phyloP scores from a whole-genome alignment of 2,113 vertebrate species.

The Potamarius usumacintae region DNA sequence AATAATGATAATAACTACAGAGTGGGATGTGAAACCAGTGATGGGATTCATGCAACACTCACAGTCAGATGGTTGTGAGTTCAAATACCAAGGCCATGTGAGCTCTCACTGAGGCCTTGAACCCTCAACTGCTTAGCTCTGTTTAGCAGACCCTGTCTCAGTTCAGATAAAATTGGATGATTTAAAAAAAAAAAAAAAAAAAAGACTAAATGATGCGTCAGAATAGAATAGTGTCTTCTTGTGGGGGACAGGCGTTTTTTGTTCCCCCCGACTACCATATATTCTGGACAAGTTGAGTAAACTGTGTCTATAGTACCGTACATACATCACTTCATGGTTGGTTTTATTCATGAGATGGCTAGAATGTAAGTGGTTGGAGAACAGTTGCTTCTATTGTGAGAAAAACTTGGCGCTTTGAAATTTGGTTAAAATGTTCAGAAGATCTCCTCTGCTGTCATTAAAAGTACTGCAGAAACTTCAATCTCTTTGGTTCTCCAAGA shows the following conservation, averaged over 20 bases:
- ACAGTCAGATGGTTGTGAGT: not conserved
- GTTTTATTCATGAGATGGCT: not conserved
- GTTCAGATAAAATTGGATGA: not conserved
- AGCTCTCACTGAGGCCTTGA: not conserved
- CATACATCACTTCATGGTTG: not conserved
- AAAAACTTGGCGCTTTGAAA: not conserved
- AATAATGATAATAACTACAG: not conserved
- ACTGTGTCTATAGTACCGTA: not conserved
- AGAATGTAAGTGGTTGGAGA: not conserved
- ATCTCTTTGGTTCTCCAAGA: no score
- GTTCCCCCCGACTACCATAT: not conserved
- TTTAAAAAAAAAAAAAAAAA: not conserved
- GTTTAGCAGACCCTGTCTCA: not conserved
- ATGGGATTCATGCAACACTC: conserved; percentile 9
- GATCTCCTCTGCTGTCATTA: not conserved
- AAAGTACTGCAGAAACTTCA: not conserved
- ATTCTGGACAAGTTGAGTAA: not conserved
- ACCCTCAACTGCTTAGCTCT: not conserved
- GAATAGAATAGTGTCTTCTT: not conserved
- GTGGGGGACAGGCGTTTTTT: not conserved
- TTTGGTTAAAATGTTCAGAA: not conserved
- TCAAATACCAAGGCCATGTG: not conserved
- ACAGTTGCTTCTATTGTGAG: not conserved
- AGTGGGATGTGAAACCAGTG: not conserved
- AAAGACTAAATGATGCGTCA: not conserved